Evolutionary conservation across 2,888 invertebrate species (phyloP).

Genomic region (Trichopoda pennipes): DNA sequence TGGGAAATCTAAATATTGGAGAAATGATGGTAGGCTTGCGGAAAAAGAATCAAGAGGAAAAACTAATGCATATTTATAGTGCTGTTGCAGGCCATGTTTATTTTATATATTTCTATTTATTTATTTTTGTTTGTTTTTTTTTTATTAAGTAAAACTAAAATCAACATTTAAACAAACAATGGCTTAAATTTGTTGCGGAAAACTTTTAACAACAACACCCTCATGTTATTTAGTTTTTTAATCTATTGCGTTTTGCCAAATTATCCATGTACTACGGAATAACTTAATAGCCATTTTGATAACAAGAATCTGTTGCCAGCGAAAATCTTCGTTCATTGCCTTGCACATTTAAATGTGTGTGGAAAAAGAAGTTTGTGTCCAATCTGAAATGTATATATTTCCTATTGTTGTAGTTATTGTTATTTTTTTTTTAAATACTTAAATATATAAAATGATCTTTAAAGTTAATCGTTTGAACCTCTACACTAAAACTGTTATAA

Average conservation of each 20-base stretch:
- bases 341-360: slow-evolving; percentile 16
- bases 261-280: slow-evolving; percentile 53
- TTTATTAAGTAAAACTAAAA: slow-evolving; percentile 1
- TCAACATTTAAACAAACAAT: slow-evolving; percentile 57
- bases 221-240: slow-evolving; percentile 45
- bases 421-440: slow-evolving; percentile 51
- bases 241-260: slow-evolving; percentile 52
- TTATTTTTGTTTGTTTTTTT: slow-evolving; percentile 12
- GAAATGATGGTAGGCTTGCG: not conserved
- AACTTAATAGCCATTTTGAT: slow-evolving; percentile 46
- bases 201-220: slow-evolving; percentile 64
- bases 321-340: slow-evolving; percentile 18
- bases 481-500: not conserved
- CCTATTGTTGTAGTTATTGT: slow-evolving; percentile 7
- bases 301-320: slow-evolving; percentile 51
- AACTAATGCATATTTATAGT: slow-evolving; percentile 66
- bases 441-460: slow-evolving; percentile 59
- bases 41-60: slow-evolving; percentile 24
- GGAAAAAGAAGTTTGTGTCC: slow-evolving; percentile 47
- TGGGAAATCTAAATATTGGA: slow-evolving; percentile 2
- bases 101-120: not conserved
- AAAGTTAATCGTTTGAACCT: slow-evolving; percentile 27
- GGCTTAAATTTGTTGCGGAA: slow-evolving; percentile 55
- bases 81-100: slow-evolving; percentile 58
- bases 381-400: slow-evolving; percentile 55